phyloP scores from a whole-genome alignment of 1,140 invertebrate species.

The Euura saliciscinereae region DNA sequence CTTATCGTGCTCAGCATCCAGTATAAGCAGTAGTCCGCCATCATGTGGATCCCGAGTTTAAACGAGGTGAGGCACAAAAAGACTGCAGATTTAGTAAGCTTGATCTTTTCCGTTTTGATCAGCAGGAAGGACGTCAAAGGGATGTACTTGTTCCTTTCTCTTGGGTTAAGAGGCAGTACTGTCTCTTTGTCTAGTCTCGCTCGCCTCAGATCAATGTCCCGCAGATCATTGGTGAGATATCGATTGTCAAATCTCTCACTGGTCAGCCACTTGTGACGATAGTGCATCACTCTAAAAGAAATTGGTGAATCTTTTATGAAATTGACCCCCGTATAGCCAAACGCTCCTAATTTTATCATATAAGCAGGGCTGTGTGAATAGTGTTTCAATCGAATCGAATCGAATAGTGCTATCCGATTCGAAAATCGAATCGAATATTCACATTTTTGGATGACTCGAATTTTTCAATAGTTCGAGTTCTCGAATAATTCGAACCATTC shows the following conservation, averaged over 20 bases:
- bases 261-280: constrained; percentile 74
- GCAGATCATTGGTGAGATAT: constrained; percentile 73
- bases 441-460: no score
- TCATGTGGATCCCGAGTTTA: constrained; percentile 72
- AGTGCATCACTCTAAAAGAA: constrained; percentile 66
- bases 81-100: constrained; percentile 65
- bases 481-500: no score
- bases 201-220: constrained; percentile 72
- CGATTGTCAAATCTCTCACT: constrained; percentile 76
- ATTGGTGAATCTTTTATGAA: no score
- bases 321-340: no score
- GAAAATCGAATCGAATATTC: no score
- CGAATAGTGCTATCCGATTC: no score
- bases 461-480: no score
- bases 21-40: constrained; percentile 76
- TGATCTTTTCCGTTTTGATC: constrained; percentile 64
- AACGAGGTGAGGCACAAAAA: constrained; percentile 68
- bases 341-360: no score
- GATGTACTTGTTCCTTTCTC: constrained; percentile 70
- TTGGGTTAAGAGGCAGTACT: constrained; percentile 72
- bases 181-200: constrained; percentile 64
- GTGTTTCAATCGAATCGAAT: no score
- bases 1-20: constrained; percentile 73
- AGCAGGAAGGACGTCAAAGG: constrained; percentile 67
- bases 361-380: no score